These are phyloP conservation scores for Paramacrobiotus metropolitanus DNA, from an alignment of 1,140 invertebrate species.

Conservation along the genomic window DNA sequence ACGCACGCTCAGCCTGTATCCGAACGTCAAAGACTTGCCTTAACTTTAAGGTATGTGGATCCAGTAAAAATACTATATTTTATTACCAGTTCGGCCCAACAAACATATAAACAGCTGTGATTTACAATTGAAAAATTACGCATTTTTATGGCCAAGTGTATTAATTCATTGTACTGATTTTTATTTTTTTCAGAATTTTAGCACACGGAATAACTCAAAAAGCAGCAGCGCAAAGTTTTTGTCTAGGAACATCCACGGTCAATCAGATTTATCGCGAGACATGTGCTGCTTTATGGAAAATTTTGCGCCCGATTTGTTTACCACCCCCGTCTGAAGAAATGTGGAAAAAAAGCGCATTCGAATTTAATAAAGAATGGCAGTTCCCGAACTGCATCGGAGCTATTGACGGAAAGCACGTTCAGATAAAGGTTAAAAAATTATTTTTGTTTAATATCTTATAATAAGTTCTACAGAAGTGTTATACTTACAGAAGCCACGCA, in stretches of 20 bases:
- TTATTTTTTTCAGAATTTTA: background rate
- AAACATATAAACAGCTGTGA: background rate
- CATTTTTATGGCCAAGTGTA: background rate
- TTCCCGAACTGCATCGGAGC: slow-evolving; percentile 21
- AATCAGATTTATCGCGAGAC: background rate
- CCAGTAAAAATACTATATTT: background rate
- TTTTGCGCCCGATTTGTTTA: background rate
- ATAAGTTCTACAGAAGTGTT: background rate
- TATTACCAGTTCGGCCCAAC: background rate
- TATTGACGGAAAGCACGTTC: slow-evolving; percentile 23
- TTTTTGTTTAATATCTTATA: too few relatives aligned
- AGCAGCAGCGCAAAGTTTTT: background rate
- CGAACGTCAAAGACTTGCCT: background rate
- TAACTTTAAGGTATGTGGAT: background rate
- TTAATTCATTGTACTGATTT: too few relatives aligned
- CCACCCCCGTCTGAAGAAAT: background rate
- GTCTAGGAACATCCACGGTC: background rate
- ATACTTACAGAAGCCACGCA: slow-evolving; percentile 10
- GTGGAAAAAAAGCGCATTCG: slow-evolving; percentile 23
- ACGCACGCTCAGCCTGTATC: background rate
- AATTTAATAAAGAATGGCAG: slow-evolving; percentile 20
- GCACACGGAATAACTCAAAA: background rate
- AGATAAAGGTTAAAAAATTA: slow-evolving; percentile 14
- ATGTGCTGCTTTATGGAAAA: background rate
- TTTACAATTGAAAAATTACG: background rate